Conservation (phyloP, 2,888 invertebrate genomes). For the Agriotes lineatus region DNA sequence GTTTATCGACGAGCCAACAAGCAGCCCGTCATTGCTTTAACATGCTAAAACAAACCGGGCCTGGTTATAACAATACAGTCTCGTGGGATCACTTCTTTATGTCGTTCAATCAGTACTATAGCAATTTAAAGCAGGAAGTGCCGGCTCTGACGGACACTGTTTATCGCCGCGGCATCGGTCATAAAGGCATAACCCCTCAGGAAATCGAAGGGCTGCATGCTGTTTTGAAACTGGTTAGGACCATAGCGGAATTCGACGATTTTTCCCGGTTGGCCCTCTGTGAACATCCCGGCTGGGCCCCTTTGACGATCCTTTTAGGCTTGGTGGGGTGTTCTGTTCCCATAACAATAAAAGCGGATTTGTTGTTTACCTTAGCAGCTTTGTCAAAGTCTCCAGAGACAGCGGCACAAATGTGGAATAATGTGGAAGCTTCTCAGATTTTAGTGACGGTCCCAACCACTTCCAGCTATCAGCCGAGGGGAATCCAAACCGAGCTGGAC, state of each 20-base stretch:
- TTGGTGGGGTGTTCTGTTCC: constrained; percentile 90
- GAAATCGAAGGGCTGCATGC: constrained; percentile 89
- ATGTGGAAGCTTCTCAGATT: constrained; percentile 85
- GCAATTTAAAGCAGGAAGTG: constrained; percentile 78
- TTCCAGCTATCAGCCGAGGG: constrained; percentile 74
- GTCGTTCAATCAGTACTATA: constrained; percentile 81
- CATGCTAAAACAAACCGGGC: constrained; percentile 78
- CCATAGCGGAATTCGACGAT: constrained; percentile 84
- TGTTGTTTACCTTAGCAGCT: constrained; percentile 83
- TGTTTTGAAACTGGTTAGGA: constrained; percentile 82
- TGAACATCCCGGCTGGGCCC: constrained; percentile 91
- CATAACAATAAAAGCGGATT: constrained; percentile 84
- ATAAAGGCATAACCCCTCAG: constrained; percentile 79
- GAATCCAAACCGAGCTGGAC: constrained; percentile 86
- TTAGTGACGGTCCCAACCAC: constrained; percentile 77
- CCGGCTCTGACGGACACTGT: constrained; percentile 75
- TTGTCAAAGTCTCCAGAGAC: constrained; percentile 83
- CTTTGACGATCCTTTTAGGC: constrained; percentile 83
- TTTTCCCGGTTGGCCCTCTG: constrained; percentile 85
- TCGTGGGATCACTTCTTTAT: constrained; percentile 90
- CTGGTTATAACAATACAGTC: constrained; percentile 68
- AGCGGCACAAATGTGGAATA: constrained; percentile 87
- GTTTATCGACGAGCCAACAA: constrained; percentile 81
- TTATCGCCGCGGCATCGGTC: constrained; percentile 69
- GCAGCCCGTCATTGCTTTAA: constrained; percentile 85